Evolutionary conservation across 2,797 vertebrate species (phyloP).

Genomic region (Bradypus variegatus): DNA sequence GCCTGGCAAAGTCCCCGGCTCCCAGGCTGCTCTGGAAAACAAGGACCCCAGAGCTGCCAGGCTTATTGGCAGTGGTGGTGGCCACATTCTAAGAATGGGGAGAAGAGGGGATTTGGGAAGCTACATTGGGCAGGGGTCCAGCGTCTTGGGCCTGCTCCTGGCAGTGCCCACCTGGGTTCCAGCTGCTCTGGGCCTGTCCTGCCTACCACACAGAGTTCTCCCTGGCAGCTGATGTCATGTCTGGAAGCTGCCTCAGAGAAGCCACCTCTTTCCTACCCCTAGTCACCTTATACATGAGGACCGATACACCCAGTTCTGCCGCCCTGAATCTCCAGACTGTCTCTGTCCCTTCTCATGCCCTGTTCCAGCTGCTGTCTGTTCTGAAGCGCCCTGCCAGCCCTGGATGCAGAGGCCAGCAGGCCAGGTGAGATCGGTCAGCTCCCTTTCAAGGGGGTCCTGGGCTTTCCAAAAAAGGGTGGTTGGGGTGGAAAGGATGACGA

Average conservation of each 20-base stretch:
- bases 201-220: neutral
- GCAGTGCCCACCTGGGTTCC: slow-evolving; percentile 19
- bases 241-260: neutral
- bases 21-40: slow-evolving; percentile 16
- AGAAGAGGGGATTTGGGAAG: neutral
- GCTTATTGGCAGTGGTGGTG: neutral
- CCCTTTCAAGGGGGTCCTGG: neutral
- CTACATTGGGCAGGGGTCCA: neutral
- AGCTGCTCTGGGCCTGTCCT: neutral
- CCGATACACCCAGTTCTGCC: neutral
- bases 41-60: slow-evolving; percentile 17
- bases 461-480: neutral
- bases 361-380: neutral
- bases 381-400: neutral
- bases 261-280: neutral
- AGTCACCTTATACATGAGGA: neutral
- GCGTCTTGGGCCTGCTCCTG: neutral
- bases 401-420: neutral
- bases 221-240: neutral
- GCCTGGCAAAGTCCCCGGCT: neutral
- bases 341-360: neutral
- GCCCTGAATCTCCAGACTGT: neutral
- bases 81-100: neutral
- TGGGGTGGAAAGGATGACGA: neutral
- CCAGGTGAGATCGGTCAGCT: neutral